These are phyloP conservation scores for Tupaia chinensis DNA, from an alignment of 2,113 vertebrate species.

Conservation along the genomic window DNA sequence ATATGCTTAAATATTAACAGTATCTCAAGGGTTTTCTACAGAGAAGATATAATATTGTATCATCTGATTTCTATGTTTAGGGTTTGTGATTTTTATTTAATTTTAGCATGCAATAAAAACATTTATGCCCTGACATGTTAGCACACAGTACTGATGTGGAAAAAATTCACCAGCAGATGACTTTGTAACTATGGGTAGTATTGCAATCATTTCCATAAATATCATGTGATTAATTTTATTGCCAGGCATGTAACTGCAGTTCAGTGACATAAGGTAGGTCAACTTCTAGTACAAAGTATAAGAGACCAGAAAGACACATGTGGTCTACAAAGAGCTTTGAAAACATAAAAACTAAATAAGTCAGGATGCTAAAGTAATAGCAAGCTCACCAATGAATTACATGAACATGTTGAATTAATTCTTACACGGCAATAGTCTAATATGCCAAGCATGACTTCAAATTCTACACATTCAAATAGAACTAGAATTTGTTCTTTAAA, in stretches of 20 bases:
- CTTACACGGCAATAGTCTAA: neutral
- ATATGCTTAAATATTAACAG: constrained; percentile 70
- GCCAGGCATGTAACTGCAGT: neutral
- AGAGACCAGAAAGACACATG: neutral
- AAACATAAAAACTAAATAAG: constrained; percentile 16
- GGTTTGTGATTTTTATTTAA: constrained; percentile 71
- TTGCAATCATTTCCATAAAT: neutral
- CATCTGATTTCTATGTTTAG: constrained; percentile 54
- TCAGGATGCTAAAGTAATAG: neutral
- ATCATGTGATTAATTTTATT: neutral
- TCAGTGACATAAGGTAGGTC: neutral
- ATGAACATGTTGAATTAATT: neutral
- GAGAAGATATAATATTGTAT: neutral
- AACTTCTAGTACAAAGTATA: neutral
- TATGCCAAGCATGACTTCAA: neutral
- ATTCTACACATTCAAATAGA: neutral
- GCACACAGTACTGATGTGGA: neutral
- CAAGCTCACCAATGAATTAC: neutral
- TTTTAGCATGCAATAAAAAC: constrained; percentile 52
- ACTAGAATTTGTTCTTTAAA: neutral
- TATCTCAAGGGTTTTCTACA: constrained; percentile 38
- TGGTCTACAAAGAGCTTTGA: neutral
- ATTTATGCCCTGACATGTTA: neutral
- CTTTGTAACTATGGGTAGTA: neutral
- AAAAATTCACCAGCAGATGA: neutral